Evolutionary conservation across 2,113 vertebrate genomes (phyloP).

Genomic region (Pongo pygmaeus): DNA sequence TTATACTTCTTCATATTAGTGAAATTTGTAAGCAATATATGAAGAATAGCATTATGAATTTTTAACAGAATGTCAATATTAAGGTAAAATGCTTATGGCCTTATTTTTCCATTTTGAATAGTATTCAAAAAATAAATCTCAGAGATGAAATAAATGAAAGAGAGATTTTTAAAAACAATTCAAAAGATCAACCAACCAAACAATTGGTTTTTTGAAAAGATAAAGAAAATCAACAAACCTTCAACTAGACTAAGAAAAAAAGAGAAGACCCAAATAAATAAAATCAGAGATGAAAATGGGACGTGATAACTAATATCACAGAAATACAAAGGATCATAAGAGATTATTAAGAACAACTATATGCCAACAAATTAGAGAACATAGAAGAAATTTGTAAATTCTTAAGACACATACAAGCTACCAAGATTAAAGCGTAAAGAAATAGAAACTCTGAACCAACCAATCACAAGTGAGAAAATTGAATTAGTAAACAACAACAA

Average conservation of each 20-base stretch:
- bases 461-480: too few relatives aligned
- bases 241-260: not conserved
- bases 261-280: not conserved
- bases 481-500: too few relatives aligned
- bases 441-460: too few relatives aligned
- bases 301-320: not conserved
- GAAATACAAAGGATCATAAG: not conserved
- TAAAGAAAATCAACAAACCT: not conserved
- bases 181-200: not conserved
- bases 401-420: not conserved
- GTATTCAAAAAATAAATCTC: not conserved
- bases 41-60: not conserved
- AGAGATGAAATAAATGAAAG: not conserved
- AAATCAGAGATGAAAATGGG: not conserved
- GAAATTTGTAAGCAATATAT: not conserved
- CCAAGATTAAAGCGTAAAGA: not conserved
- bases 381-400: not conserved
- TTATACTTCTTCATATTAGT: not conserved
- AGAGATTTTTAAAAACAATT: not conserved
- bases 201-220: not conserved
- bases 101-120: constrained; percentile 16
- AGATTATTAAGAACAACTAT: not conserved
- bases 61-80: not conserved
- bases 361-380: not conserved
- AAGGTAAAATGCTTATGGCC: not conserved